Evolutionary conservation across 2,113 vertebrate species (phyloP).

Genomic region (Gopherus flavomarginatus): DNA sequence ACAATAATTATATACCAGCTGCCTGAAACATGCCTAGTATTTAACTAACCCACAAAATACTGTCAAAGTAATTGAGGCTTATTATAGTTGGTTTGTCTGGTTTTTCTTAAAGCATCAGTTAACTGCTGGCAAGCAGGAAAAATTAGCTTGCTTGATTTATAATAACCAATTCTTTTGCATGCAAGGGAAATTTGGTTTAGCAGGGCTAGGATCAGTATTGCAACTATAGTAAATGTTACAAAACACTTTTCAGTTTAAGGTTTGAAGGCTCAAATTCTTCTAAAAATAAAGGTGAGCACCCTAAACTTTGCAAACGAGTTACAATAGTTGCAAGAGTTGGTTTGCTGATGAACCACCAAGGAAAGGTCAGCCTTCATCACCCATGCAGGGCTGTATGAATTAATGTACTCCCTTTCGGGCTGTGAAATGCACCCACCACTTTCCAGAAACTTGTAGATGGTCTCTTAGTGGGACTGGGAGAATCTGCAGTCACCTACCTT

Average conservation of each 20-base stretch:
- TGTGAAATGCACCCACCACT: too few species aligned
- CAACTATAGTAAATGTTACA: background rate
- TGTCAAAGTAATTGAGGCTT: background rate
- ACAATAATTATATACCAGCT: background rate
- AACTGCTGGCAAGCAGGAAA: background rate
- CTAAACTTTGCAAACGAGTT: background rate
- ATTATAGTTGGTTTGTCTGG: background rate
- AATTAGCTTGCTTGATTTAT: background rate
- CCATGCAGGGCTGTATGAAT: too few species aligned
- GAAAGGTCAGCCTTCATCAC: too few species aligned
- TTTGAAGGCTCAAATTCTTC: background rate
- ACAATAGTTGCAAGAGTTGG: background rate
- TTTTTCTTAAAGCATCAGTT: background rate
- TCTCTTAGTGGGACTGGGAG: too few species aligned
- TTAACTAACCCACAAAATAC: background rate
- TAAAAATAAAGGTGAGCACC: fast-evolving
- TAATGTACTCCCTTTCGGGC: too few species aligned
- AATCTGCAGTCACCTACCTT: too few species aligned
- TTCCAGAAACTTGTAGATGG: too few species aligned
- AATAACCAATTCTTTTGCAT: background rate
- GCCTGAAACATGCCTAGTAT: background rate
- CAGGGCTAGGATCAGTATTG: background rate
- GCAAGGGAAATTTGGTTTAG: background rate
- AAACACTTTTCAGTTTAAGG: background rate
- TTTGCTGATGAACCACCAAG: too few species aligned